These are phyloP conservation scores for Elmis aenea DNA, from an alignment of 2,888 invertebrate species.

Conservation along the genomic window DNA sequence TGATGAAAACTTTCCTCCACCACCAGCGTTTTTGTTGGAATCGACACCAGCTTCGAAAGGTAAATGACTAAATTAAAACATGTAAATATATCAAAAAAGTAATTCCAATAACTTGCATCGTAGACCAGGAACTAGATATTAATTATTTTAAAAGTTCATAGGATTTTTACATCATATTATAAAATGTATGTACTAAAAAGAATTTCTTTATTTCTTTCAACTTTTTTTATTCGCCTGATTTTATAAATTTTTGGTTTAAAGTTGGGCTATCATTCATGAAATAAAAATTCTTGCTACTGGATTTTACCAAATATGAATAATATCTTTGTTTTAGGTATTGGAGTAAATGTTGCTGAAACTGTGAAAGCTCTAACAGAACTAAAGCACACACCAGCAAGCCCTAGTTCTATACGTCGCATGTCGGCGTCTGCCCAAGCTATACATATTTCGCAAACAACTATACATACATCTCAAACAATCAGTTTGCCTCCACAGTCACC, in stretches of 20 bases:
- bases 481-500: slow-evolving; percentile 24
- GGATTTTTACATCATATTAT: too few species aligned
- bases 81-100: too few species aligned
- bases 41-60: slow-evolving; percentile 26
- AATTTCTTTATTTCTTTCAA: too few species aligned
- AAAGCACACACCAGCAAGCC: slow-evolving; percentile 83
- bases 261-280: too few species aligned
- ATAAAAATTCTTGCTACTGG: too few species aligned
- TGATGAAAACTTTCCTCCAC: slow-evolving; percentile 63
- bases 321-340: slow-evolving; percentile 24
- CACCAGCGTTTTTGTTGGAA: slow-evolving; percentile 72
- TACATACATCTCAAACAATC: slow-evolving; percentile 7
- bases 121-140: too few species aligned
- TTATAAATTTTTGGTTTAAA: too few species aligned
- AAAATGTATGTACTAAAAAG: too few species aligned
- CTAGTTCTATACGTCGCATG: slow-evolving; percentile 62
- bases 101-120: too few species aligned
- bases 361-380: slow-evolving; percentile 80
- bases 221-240: too few species aligned
- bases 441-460: slow-evolving; percentile 19
- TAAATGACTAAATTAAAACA: too few species aligned
- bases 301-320: not conserved
- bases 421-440: slow-evolving; percentile 39
- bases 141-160: too few species aligned
- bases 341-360: slow-evolving; percentile 76